Conservation (phyloP, 1,140 invertebrate species). For the Mycetomoellerius zeteki region DNA sequence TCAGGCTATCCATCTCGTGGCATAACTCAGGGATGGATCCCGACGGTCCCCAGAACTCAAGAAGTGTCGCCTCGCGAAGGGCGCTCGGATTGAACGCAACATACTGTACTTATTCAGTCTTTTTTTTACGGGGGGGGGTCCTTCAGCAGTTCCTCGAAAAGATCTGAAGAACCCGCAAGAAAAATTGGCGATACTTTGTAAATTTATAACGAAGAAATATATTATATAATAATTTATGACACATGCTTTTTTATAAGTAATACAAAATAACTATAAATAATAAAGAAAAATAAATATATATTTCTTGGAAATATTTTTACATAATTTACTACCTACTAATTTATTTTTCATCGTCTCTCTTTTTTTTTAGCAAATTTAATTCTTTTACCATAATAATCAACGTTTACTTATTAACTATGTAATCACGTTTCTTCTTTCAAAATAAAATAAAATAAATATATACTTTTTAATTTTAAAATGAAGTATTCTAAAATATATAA, state of each 20-base stretch:
- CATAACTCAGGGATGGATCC: slow-evolving; percentile 82
- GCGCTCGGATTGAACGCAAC: slow-evolving; percentile 23
- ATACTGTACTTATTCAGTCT: not conserved
- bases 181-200: not conserved
- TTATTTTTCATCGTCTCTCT: not conserved
- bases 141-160: not conserved
- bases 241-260: slow-evolving; percentile 5
- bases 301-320: not conserved
- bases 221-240: not conserved
- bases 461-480: not conserved
- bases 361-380: not conserved
- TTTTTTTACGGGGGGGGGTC: not conserved
- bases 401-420: not conserved
- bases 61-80: slow-evolving; percentile 77
- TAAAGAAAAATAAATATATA: not conserved
- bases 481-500: not conserved
- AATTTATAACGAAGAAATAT: not conserved
- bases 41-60: slow-evolving; percentile 72
- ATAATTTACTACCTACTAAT: not conserved
- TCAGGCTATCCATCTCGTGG: slow-evolving; percentile 84
- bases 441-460: not conserved
- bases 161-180: not conserved
- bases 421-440: not conserved
- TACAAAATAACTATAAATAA: not conserved
- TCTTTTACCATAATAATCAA: not conserved